Percentiles rank a stretch among this genome's conserved stretches.
These are phyloP conservation scores for Scolopax rusticola DNA, from an alignment of 2,797 vertebrate species.

Conservation along the genomic window DNA sequence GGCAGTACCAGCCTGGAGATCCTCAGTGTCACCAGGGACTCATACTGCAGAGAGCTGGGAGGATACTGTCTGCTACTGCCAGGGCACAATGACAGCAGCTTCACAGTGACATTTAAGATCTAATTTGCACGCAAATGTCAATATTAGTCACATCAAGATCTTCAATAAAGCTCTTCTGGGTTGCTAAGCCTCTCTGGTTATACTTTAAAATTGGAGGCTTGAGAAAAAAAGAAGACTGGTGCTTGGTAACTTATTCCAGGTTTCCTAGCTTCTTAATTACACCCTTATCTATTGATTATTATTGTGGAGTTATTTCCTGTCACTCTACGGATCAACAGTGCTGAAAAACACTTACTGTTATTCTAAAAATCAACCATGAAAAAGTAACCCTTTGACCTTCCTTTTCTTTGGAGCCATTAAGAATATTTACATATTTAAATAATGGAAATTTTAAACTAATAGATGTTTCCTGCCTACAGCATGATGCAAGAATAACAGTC, in stretches of 20 bases:
- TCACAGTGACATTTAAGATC: constrained; percentile 52
- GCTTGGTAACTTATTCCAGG: not conserved
- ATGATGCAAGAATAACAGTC: not conserved
- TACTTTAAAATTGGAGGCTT: not conserved
- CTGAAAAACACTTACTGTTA: not conserved
- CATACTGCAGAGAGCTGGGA: not conserved
- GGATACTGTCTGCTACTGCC: not conserved
- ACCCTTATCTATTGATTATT: not conserved
- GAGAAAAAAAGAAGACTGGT: not conserved
- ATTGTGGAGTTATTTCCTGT: not conserved
- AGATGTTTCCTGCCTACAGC: constrained; percentile 27
- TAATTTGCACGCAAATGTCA: constrained; percentile 53
- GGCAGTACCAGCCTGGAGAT: not conserved
- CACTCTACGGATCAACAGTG: not conserved
- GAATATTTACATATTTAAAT: not conserved
- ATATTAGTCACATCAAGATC: constrained; percentile 47
- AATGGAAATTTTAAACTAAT: not conserved
- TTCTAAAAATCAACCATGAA: not conserved
- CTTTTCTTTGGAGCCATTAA: not conserved
- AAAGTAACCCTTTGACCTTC: not conserved
- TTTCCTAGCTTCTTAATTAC: not conserved
- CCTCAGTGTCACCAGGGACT: not conserved
- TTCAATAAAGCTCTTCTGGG: not conserved
- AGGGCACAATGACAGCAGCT: constrained; percentile 7
- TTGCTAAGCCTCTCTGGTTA: not conserved